Conservation (phyloP, 2,797 vertebrate species). For the Leptoclinus maculatus region DNA sequence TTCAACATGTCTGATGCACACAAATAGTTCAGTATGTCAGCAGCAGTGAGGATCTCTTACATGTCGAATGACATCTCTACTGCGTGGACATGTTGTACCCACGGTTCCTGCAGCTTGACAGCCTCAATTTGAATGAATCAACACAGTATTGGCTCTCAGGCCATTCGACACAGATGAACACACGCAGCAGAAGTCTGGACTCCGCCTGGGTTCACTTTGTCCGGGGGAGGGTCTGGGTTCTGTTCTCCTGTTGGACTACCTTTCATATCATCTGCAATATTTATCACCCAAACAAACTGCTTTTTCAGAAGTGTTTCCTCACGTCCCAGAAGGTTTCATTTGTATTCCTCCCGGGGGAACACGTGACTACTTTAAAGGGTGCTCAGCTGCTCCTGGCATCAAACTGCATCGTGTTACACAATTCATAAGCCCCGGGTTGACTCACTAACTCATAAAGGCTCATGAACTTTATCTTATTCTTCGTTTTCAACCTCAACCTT, state of each 20-base stretch:
- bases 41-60: too few relatives aligned
- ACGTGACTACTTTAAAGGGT: background rate
- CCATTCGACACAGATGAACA: conserved; percentile 1
- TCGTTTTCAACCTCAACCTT: background rate
- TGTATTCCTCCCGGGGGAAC: conserved; percentile 1
- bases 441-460: background rate
- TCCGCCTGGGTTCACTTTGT: background rate
- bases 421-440: background rate
- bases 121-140: background rate
- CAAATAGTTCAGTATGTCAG: too few relatives aligned
- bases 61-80: background rate
- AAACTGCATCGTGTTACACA: conserved; percentile 9
- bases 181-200: too few relatives aligned
- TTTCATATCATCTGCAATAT: conserved; percentile 17
- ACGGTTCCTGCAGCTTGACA: background rate
- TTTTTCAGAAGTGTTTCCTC: background rate
- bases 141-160: background rate
- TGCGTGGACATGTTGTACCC: background rate
- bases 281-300: conserved; percentile 9
- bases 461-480: conserved; percentile 3
- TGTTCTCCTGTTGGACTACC: background rate
- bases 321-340: background rate
- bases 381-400: conserved; percentile 14
- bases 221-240: background rate
- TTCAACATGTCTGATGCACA: too few relatives aligned